Evolutionary conservation across 2,888 invertebrate genomes (phyloP).

Genomic region (Prosopocoilus inquinatus): DNA sequence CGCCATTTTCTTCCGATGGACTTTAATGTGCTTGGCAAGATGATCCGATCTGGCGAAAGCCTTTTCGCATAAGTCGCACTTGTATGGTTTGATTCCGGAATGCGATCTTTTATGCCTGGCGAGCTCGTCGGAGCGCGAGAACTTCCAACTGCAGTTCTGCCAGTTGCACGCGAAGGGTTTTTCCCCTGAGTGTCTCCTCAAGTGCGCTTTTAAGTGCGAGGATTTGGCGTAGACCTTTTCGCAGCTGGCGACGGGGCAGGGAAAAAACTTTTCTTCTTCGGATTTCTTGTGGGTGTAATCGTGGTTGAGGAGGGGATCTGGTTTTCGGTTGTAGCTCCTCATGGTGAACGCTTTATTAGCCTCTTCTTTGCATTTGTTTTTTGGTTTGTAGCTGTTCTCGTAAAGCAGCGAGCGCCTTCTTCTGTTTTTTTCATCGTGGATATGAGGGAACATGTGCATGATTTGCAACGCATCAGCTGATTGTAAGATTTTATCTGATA

Average conservation of each 20-base stretch:
- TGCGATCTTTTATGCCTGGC: slow-evolving; percentile 93
- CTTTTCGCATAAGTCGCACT: slow-evolving; percentile 84
- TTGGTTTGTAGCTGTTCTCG: slow-evolving; percentile 38
- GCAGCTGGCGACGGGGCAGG: slow-evolving; percentile 69
- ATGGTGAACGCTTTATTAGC: slow-evolving; percentile 20
- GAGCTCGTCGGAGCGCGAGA: slow-evolving; percentile 91
- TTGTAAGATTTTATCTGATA: slow-evolving; percentile 1
- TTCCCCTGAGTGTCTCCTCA: slow-evolving; percentile 75
- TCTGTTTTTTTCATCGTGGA: slow-evolving; percentile 45
- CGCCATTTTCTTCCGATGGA: slow-evolving; percentile 66
- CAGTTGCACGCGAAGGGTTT: slow-evolving; percentile 61
- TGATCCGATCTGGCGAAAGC: slow-evolving; percentile 92
- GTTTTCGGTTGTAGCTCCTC: slow-evolving; percentile 20
- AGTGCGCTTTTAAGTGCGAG: slow-evolving; percentile 85
- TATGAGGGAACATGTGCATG: slow-evolving; percentile 45
- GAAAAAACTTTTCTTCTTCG: slow-evolving; percentile 59
- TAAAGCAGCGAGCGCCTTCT: slow-evolving; percentile 47
- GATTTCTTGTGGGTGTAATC: slow-evolving; percentile 40
- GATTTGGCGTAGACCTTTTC: slow-evolving; percentile 85
- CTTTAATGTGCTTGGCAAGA: slow-evolving; percentile 86
- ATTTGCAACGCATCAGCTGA: slow-evolving; percentile 23
- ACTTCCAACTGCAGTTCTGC: slow-evolving; percentile 83
- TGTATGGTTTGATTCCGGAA: slow-evolving; percentile 91
- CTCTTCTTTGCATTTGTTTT: slow-evolving; percentile 19
- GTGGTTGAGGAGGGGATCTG: slow-evolving; percentile 35